Evolutionary conservation across 2,113 vertebrate species (phyloP).

Genomic region (Corydoras maculifer): DNA sequence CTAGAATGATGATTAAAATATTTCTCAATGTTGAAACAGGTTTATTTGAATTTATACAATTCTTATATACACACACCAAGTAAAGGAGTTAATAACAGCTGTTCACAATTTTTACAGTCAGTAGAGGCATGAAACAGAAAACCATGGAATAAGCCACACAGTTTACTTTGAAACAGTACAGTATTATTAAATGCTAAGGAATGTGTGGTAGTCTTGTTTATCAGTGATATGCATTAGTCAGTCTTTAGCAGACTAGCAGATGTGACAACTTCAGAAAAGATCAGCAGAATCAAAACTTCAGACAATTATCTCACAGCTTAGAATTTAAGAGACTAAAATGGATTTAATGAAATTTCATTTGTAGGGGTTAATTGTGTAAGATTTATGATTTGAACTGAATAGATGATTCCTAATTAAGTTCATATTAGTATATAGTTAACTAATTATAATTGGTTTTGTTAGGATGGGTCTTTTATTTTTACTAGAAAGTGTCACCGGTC

Average conservation of each 20-base stretch:
- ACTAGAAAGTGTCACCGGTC: too few relatives aligned
- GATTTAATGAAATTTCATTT: too few relatives aligned
- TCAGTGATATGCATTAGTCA: constrained; percentile 18
- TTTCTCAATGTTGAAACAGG: constrained; percentile 18
- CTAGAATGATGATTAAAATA: not conserved
- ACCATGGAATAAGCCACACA: constrained; percentile 1
- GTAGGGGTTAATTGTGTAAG: too few relatives aligned
- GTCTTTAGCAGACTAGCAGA: constrained; percentile 11
- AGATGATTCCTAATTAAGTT: too few relatives aligned
- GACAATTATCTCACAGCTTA: too few relatives aligned
- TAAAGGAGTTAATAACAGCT: constrained; percentile 38
- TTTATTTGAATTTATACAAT: constrained; percentile 47
- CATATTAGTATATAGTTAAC: too few relatives aligned
- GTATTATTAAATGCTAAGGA: constrained; percentile 15
- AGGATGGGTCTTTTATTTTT: too few relatives aligned
- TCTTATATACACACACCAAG: constrained; percentile 48
- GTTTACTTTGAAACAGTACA: constrained; percentile 12
- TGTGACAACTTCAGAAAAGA: not conserved
- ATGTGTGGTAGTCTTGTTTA: constrained; percentile 18
- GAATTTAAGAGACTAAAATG: too few relatives aligned
- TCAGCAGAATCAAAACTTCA: constrained; percentile 18
- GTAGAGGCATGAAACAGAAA: constrained; percentile 11
- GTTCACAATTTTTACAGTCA: constrained; percentile 47
- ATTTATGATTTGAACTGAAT: too few relatives aligned
- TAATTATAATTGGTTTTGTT: too few relatives aligned